A percentile compares a stretch with the other conserved stretches of the same genome.
phyloP scores from a whole-genome alignment of 2,797 vertebrate genomes.

The Lateolabrax maculatus region DNA sequence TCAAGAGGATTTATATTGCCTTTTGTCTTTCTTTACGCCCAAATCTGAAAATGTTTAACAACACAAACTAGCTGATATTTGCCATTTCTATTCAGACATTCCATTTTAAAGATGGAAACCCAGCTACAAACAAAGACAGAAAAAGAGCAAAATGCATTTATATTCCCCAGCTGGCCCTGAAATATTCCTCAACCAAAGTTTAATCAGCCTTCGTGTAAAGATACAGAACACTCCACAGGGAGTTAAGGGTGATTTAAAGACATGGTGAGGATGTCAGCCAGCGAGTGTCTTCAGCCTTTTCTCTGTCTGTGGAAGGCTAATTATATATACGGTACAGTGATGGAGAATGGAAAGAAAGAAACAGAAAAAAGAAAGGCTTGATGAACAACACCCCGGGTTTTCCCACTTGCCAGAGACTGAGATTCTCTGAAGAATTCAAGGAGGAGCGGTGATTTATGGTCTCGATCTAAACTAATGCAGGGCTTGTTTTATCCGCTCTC shows the following conservation, averaged over 20 bases:
- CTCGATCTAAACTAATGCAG: conserved; percentile 55
- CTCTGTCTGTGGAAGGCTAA: conserved; percentile 30
- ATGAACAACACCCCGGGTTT: conserved; percentile 41
- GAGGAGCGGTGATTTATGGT: conserved; percentile 66
- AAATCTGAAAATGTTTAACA: neutral
- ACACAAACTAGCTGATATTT: conserved; percentile 9
- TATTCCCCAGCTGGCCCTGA: conserved; percentile 18
- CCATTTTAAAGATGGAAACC: conserved; percentile 15
- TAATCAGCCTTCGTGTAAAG: conserved; percentile 43
- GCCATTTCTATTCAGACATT: conserved; percentile 2
- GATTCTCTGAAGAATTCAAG: conserved; percentile 43
- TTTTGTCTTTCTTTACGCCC: neutral
- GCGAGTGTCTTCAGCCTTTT: conserved; percentile 31
- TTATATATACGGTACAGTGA: conserved; percentile 18
- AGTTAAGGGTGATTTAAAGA: conserved; percentile 30
- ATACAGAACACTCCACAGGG: conserved; percentile 24
- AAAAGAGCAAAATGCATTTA: conserved; percentile 26
- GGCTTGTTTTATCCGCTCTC: conserved; percentile 60
- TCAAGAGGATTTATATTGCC: conserved; percentile 15
- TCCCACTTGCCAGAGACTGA: conserved; percentile 18
- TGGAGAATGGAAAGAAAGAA: conserved; percentile 1
- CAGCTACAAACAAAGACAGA: neutral
- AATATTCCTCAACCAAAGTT: conserved; percentile 18
- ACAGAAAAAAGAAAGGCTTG: conserved; percentile 8
- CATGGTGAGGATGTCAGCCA: neutral